These are phyloP conservation scores for Fragum fragum DNA, from an alignment of 2,888 invertebrate genomes.

Conservation along the genomic window DNA sequence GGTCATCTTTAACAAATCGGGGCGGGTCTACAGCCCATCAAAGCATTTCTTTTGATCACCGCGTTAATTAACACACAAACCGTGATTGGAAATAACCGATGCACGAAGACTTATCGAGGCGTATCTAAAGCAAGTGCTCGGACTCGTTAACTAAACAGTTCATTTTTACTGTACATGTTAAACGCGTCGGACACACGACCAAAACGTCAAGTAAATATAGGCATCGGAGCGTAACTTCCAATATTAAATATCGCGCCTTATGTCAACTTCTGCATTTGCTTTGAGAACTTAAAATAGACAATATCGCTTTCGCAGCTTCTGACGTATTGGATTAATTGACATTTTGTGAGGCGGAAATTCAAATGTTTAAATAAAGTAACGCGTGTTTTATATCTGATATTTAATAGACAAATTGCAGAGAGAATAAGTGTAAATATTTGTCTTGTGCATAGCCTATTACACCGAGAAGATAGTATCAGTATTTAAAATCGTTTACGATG, in stretches of 20 bases:
- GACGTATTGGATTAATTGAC: slow-evolving; percentile 15
- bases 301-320: slow-evolving; percentile 3
- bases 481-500: neutral
- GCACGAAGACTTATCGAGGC: slow-evolving; percentile 3
- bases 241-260: slow-evolving; percentile 17
- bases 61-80: slow-evolving; percentile 10
- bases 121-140: slow-evolving; percentile 3
- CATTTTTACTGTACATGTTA: neutral
- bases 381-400: neutral
- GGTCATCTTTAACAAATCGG: slow-evolving; percentile 23
- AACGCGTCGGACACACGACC: slow-evolving; percentile 9
- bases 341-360: neutral
- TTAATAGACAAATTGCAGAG: neutral
- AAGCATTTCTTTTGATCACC: slow-evolving; percentile 15
- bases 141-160: neutral
- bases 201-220: neutral
- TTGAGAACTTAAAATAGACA: slow-evolving; percentile 8
- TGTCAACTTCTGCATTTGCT: slow-evolving; percentile 21
- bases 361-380: slow-evolving; percentile 1
- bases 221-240: slow-evolving; percentile 6
- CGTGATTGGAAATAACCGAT: slow-evolving; percentile 19
- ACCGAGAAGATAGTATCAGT: neutral
- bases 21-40: slow-evolving; percentile 9
- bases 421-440: neutral
- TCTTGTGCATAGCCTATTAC: neutral